Conservation (phyloP, 2,888 invertebrate species). For the Acanthacorydalis orientalis region DNA sequence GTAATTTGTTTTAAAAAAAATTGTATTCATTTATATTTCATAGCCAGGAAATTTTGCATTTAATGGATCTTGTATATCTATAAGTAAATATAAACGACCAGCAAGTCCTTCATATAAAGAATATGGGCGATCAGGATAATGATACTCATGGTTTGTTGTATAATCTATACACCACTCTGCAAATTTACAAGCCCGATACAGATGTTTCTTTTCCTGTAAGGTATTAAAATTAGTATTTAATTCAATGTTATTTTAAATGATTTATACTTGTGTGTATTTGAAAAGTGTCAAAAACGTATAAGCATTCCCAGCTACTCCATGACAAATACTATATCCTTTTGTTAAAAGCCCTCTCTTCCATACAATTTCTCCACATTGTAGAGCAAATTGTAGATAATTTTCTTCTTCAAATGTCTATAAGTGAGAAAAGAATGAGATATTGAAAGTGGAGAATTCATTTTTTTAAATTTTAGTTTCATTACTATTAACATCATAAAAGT, state of each 20-base stretch:
- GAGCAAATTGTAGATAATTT: slow-evolving; percentile 49
- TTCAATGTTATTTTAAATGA: neutral
- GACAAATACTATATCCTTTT: slow-evolving; percentile 79
- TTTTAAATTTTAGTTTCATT: too few species aligned
- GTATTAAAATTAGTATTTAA: slow-evolving; percentile 5
- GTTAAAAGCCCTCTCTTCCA: slow-evolving; percentile 66
- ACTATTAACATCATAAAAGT: too few species aligned
- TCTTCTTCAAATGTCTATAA: slow-evolving; percentile 47
- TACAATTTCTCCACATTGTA: slow-evolving; percentile 55
- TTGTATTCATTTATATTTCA: slow-evolving; percentile 22
- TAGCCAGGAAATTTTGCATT: slow-evolving; percentile 64
- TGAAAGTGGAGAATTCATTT: too few species aligned
- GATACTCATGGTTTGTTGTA: slow-evolving; percentile 45
- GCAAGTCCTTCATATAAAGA: slow-evolving; percentile 74
- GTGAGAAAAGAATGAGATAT: neutral
- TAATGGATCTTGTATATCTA: slow-evolving; percentile 45
- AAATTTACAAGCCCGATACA: slow-evolving; percentile 64
- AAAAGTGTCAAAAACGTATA: slow-evolving; percentile 66
- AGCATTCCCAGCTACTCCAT: slow-evolving; percentile 77
- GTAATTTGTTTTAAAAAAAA: neutral
- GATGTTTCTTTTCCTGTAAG: slow-evolving; percentile 44
- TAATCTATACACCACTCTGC: slow-evolving; percentile 66
- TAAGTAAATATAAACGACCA: slow-evolving; percentile 58
- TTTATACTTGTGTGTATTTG: slow-evolving; percentile 49
- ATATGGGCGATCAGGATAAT: slow-evolving; percentile 60